Base-by-base conservation (phyloP, 1,140 invertebrate genomes). In the Drosophila virilis region DNA sequence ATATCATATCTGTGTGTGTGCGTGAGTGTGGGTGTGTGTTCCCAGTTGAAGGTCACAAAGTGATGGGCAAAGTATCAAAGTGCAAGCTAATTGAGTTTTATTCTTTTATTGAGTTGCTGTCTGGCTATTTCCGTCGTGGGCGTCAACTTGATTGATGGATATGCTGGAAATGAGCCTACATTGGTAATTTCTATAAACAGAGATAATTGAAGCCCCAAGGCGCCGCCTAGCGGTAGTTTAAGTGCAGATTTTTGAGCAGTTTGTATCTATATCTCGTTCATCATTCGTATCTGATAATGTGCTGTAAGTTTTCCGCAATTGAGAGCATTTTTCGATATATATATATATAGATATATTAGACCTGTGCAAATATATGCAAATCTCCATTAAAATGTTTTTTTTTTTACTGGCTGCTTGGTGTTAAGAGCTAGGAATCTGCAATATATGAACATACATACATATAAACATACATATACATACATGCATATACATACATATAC, bases 181-280 rank as follows among this genome's bases (percentile, higher is more conserved):
- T 13, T 13, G 67, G 2, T 32, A n/a, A 48, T 54, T 64, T 50
- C 46, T 42, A n/a, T 35, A 40, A 15, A 17, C 17, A 66, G 54
- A 46, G 8, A 12, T 40, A 74, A 83, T 84, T 84, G 80, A 77
- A 84, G 83, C 76, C 51, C 62, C 54, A 62, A 77, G 73, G 68
- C 72, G 73, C 67, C 80, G 77, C 60, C 60, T 64, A 67, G 60
- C 58, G 58, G 57, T 57, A 13, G 71, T 78, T 74, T 43, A 42
- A 61, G 58, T 55, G 59, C 71, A 60, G 45, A 58, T 77, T 59
- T 64, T 37, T 64, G 13, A 8, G 13, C 51, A 28, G 22, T 28
- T 28, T 28, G 22, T 28, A 28, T 28, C 22, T 28, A 3, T 28
- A 28, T 28, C 22, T 28, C 22, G 22, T 5, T 28, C 4, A 2